A percentile compares a stretch with the other conserved stretches of the same genome.
These are phyloP conservation scores for cattle (Bos taurus) DNA, from an alignment of 2,113 vertebrate species.

Conservation along the genomic window DNA sequence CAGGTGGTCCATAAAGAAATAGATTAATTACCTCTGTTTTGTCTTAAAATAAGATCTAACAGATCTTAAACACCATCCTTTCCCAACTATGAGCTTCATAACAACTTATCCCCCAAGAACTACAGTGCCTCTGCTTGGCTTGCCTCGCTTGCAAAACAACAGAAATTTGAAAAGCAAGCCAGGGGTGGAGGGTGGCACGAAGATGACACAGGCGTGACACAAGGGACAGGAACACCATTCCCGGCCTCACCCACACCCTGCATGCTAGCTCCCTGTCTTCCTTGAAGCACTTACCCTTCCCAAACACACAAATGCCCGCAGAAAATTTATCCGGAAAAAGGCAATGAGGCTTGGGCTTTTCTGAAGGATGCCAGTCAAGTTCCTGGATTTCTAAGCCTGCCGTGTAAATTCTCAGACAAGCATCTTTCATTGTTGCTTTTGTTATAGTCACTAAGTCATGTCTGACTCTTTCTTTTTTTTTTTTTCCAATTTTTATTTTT, in stretches of 20 bases:
- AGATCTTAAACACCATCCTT: background rate
- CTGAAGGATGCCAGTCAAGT: background rate
- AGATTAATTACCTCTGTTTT: background rate
- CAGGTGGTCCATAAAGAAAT: background rate
- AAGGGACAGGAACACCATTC: background rate
- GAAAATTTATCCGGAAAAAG: background rate
- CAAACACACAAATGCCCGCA: background rate
- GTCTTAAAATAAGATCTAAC: background rate
- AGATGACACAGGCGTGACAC: background rate
- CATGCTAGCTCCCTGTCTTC: too few relatives aligned
- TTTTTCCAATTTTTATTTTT: too few relatives aligned
- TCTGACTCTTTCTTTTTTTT: background rate
- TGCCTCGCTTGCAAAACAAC: background rate
- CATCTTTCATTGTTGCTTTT: background rate
- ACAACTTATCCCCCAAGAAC: background rate
- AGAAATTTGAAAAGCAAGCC: background rate
- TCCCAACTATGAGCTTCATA: background rate
- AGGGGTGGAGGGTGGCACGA: accelerated
- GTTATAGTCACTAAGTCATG: background rate
- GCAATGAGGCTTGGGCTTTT: background rate
- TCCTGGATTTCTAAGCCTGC: background rate
- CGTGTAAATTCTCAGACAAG: background rate
- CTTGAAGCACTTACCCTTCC: background rate
- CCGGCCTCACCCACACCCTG: background rate
- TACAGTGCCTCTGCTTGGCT: background rate